A percentile compares a stretch with the other conserved stretches of the same genome.
Evolutionary conservation across 2,113 vertebrate species (phyloP).

Genomic region (Rousettus leschenaultii): DNA sequence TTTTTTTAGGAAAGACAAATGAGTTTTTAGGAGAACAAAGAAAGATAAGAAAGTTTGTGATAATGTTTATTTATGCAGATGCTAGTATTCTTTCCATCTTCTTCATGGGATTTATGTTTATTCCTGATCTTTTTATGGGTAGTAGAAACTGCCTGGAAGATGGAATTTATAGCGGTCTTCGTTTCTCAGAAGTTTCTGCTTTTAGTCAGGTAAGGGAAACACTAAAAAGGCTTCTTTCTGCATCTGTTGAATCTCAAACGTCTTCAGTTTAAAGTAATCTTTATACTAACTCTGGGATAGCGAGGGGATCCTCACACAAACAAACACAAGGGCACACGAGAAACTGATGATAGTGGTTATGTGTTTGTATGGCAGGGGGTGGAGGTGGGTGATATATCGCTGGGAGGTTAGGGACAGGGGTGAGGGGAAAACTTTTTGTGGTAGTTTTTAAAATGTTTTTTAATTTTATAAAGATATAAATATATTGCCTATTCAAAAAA

Average conservation of each 20-base stretch:
- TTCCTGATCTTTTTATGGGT: neutral
- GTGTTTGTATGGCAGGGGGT: neutral
- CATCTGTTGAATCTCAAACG: neutral
- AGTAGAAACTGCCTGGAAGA: neutral
- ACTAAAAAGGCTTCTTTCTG: neutral
- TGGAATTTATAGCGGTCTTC: neutral
- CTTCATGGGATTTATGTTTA: neutral
- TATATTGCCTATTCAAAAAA: neutral
- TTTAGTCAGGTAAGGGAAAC: neutral
- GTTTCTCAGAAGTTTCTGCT: constrained; percentile 3
- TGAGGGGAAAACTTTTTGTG: neutral
- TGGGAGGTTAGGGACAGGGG: neutral
- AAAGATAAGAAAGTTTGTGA: neutral
- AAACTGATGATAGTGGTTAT: neutral
- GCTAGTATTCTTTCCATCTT: neutral
- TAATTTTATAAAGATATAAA: neutral
- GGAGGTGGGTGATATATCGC: neutral
- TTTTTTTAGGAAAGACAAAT: neutral
- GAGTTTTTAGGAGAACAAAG: neutral
- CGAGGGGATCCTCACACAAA: neutral
- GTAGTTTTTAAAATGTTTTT: neutral
- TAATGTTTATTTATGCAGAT: neutral
- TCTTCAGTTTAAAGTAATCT: neutral
- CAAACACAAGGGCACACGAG: neutral
- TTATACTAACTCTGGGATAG: neutral